Conservation (phyloP, 2,113 vertebrate genomes). For the Merops nubicus region DNA sequence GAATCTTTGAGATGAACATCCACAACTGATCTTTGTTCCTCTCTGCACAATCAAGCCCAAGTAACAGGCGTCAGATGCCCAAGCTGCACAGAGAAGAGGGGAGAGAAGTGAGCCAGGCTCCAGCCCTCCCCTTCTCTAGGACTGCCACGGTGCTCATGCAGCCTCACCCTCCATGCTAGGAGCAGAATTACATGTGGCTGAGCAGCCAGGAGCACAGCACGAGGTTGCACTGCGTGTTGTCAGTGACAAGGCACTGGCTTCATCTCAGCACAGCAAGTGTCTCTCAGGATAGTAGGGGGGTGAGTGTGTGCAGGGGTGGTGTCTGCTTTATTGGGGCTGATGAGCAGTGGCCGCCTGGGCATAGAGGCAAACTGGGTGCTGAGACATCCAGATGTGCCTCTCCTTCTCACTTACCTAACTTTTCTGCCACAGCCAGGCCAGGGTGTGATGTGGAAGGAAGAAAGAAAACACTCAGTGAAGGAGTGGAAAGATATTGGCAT, state of each 20-base stretch:
- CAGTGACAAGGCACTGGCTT: neutral
- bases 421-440: neutral
- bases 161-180: neutral
- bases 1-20: neutral
- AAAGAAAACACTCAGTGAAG: neutral
- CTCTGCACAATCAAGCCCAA: neutral
- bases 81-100: neutral
- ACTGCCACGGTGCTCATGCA: neutral
- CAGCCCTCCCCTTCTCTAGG: neutral
- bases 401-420: neutral
- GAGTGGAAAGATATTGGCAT: neutral
- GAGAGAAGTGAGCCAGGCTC: neutral
- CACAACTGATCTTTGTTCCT: neutral
- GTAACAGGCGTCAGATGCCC: neutral
- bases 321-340: neutral
- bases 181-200: neutral
- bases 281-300: accelerated
- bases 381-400: neutral
- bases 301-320: neutral
- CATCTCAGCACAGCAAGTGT: accelerated
- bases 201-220: neutral
- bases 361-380: accelerated
- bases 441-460: neutral
- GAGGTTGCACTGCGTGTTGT: accelerated
- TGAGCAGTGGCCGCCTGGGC: accelerated